Evolutionary conservation across 2,113 vertebrate species (phyloP).

Genomic region (Cyprinodon brontotheroides): DNA sequence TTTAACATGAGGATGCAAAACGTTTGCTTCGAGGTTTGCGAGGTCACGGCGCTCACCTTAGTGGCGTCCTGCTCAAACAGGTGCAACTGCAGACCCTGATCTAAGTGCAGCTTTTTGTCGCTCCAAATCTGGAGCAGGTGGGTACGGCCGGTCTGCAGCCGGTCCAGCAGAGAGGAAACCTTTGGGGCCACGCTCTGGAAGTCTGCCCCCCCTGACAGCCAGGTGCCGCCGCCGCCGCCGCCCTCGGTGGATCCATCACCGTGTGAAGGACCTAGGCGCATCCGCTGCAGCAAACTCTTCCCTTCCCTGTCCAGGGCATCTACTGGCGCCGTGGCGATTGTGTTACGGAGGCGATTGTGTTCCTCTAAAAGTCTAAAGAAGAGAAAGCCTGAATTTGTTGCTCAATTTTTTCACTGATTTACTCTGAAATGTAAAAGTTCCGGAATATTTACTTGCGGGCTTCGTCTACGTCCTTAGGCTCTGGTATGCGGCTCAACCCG

Average conservation of each 20-base stretch:
- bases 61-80: constrained; percentile 97
- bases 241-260: constrained; percentile 53
- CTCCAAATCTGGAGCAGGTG: constrained; percentile 73
- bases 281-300: constrained; percentile 91
- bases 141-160: constrained; percentile 88
- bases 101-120: constrained; percentile 85
- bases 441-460: constrained; percentile 77
- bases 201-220: constrained; percentile 93
- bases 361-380: constrained; percentile 88
- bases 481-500: constrained; percentile 88
- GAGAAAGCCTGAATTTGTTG: neutral
- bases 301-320: constrained; percentile 95
- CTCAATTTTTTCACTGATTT: neutral
- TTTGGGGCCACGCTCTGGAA: constrained; percentile 97
- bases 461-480: constrained; percentile 92
- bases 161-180: constrained; percentile 93
- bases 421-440: neutral
- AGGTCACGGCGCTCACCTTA: constrained; percentile 81
- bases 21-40: neutral
- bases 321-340: constrained; percentile 92
- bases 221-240: constrained; percentile 76
- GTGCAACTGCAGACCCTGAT: constrained; percentile 95
- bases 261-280: constrained; percentile 83
- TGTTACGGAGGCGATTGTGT: constrained; percentile 92
- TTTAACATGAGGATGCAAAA: neutral